Evolutionary conservation across 2,888 invertebrate species (phyloP), one percentile per base, ranked within the genome.

Genomic region (Embidobia sp.): DNA sequence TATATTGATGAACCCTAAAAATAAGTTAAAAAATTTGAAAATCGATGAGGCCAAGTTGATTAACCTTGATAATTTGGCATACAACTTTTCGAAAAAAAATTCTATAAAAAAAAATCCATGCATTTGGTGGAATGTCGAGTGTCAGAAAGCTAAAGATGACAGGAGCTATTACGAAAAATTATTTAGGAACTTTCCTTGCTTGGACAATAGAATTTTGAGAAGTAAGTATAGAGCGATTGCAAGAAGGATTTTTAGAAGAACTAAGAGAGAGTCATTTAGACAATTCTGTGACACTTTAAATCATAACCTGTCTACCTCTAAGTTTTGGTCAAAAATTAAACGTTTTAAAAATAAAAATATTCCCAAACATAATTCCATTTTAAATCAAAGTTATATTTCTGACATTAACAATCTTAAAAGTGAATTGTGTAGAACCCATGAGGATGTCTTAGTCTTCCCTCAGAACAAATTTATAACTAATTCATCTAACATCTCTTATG

Each of bases 271-370:
- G 1, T 51, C 67, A 2, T 67, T 67, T 11, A 29, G 3, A 5
- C 10, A 19, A 3, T 67, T 40, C 18, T 59, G 53, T 22, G 40
- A 44, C 6, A 13, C 61, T 2, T 27, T 67, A 0, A 44, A 11
- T 29, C n/a, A 6, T 0, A 19, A 13, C 2, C 33, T 51, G 0
- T 4, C 42, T 3, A 16, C 61, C 1, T n/a, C 16, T 0, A 4
- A 35, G 0, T 22, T 74, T 16, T 74, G 59, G 66, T 61, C 42
- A 1, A 61, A 66, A 59, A 31, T 67, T 31, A 78, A 63, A 16
- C 8, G 29, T 0, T 69, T 70, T 27, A 46, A 72, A 6, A 49
- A 31, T 5, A 49, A 15, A 18, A 31, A 31, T 5, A 2, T 16
- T 7, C 8, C 7, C 18, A 22, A 19, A n/a, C n/a, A n/a, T n/a